phyloP scores from a whole-genome alignment of 2,113 vertebrate genomes.

The Brienomyrus longianalis region DNA sequence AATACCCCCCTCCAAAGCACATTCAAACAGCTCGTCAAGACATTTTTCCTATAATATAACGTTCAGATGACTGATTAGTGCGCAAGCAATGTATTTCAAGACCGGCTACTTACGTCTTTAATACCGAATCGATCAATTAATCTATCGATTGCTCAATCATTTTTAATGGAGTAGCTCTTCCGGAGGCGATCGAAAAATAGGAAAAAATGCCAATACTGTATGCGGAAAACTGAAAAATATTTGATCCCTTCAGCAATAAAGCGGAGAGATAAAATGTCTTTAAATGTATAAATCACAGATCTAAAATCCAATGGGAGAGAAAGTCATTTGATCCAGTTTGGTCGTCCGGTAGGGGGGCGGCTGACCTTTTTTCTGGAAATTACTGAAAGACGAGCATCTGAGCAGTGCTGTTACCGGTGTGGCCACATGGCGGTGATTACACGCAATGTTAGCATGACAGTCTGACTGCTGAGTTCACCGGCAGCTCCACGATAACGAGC shows the following conservation, averaged over 20 bases:
- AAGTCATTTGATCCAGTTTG: neutral
- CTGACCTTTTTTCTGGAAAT: neutral
- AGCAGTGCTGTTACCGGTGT: neutral
- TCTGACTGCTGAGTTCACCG: neutral
- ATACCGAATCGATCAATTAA: neutral
- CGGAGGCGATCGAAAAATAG: neutral
- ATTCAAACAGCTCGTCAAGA: neutral
- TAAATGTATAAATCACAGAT: neutral
- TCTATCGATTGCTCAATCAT: neutral
- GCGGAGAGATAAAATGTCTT: neutral
- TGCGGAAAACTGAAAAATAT: neutral
- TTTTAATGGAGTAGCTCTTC: neutral
- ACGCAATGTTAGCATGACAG: neutral
- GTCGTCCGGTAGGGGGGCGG: neutral
- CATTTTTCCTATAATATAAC: neutral
- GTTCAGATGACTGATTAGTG: neutral
- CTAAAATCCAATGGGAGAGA: neutral
- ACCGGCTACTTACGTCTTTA: neutral
- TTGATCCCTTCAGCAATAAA: neutral
- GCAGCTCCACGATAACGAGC: neutral
- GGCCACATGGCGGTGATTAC: neutral
- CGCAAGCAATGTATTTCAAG: neutral
- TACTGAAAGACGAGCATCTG: neutral
- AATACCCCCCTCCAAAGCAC: neutral
- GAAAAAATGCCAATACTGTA: neutral